Base-by-base conservation (phyloP, 2,888 invertebrate genomes). In the Drosophila testacea region DNA sequence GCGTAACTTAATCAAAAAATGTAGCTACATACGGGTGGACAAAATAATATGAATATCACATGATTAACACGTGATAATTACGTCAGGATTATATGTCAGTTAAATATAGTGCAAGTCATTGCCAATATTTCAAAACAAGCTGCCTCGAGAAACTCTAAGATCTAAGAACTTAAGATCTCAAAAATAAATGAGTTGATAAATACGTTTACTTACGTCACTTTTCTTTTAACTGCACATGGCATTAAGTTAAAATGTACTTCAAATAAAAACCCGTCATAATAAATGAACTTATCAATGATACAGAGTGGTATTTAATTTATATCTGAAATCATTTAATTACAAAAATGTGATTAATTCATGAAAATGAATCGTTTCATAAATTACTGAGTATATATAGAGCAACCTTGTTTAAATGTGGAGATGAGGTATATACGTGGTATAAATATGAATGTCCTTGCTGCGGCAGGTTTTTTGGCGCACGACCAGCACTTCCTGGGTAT, bases 401-500 rank as follows among this genome's bases (percentile, higher is more conserved):
- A 55, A 34, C 38, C 64, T 22, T n/a, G 28, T 22, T 32, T 34
- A 41, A 63, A 60, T 34, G 27, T 36, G 57, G 36, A 10, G 28
- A 62, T 62, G 56, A 46, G 63, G 56, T 60, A 57, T 60, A 57
- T 60, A 62, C 64, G 56, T 46, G 63, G 60, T 63, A 57, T 60
- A 75, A 88, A 83, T 83, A 83, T 77, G 88, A 86, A 88, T 83
- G 83, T 88, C 83, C 88, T 88, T 83, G 88, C 79, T 87, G 83
- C 66, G 85, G 82, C 65, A 60, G 72, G 83, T 70, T 82, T 83
- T 83, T 82, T 87, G 87, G 81, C 81, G 54, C 70, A 76, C 83
- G 68, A 73, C 67, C 70, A 77, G 81, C 65, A 73, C 68, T 73
- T 72, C 47, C 69, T 63, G 67, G 63, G 16, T 68, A 64, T 73